These are phyloP conservation scores for Athene cunicularia DNA, from an alignment of 2,113 vertebrate species.

Conservation along the genomic window DNA sequence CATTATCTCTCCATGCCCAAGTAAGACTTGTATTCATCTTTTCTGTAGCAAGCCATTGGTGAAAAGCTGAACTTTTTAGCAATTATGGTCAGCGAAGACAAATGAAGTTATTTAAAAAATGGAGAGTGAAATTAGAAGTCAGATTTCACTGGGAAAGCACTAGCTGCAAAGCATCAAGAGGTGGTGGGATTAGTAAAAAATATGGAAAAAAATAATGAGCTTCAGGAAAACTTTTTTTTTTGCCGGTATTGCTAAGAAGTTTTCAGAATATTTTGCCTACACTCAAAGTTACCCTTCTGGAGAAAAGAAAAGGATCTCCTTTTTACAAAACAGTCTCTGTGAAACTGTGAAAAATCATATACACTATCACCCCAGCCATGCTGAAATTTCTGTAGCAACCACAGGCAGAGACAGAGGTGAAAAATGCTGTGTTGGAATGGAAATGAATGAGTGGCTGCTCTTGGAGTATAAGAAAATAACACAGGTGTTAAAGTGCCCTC, in stretches of 20 bases:
- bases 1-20: neutral
- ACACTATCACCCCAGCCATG: neutral
- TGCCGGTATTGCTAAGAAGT: neutral
- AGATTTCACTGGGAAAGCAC: neutral
- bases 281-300: neutral
- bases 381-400: neutral
- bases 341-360: neutral
- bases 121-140: neutral
- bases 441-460: neutral
- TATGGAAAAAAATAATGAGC: neutral
- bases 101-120: neutral
- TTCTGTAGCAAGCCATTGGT: neutral
- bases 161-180: neutral
- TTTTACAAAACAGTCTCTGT: neutral
- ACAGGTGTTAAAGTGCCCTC: slow-evolving; percentile 32
- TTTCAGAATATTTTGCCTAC: neutral
- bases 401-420: neutral
- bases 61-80: neutral
- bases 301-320: neutral
- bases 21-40: neutral
- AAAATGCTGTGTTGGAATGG: neutral
- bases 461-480: neutral
- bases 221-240: neutral
- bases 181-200: neutral
- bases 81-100: neutral